Conservation (phyloP, 2,888 invertebrate species). For the Cataglyphis cursor region DNA sequence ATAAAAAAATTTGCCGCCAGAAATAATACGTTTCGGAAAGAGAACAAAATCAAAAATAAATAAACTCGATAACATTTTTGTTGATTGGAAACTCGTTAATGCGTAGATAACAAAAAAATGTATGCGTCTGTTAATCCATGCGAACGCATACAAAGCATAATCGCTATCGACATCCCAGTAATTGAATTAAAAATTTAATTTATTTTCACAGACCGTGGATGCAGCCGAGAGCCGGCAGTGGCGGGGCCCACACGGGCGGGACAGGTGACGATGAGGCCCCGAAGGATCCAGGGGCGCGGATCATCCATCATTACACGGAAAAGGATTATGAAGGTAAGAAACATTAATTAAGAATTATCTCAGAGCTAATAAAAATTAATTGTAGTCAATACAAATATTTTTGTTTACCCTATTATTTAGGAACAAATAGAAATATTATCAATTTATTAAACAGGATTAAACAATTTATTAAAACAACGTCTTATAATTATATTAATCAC, state of each 20-base stretch:
- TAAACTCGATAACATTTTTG: not conserved
- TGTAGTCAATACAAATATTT: not conserved
- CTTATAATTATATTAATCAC: not conserved
- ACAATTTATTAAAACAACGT: not conserved
- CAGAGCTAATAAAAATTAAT: not conserved
- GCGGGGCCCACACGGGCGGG: constrained; percentile 82
- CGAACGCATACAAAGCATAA: not conserved
- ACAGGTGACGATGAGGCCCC: constrained; percentile 93
- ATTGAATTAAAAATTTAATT: constrained; percentile 49
- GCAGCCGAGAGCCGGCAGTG: constrained; percentile 81
- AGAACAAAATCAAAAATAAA: constrained; percentile 15
- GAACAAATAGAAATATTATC: not conserved
- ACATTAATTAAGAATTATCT: not conserved
- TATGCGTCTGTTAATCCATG: not conserved
- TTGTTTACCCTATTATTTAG: not conserved
- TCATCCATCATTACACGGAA: constrained; percentile 94
- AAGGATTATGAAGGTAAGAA: constrained; percentile 94
- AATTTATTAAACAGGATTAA: too few species aligned
- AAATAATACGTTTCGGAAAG: not conserved
- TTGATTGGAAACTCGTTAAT: constrained; percentile 31
- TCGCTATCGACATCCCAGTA: not conserved
- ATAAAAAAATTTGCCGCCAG: not conserved
- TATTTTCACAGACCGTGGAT: constrained; percentile 88
- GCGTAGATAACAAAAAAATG: constrained; percentile 37
- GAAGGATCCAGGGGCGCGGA: constrained; percentile 94